phyloP scores from a whole-genome alignment of 1,140 invertebrate species.

The Gyrodactylus bullatarudis region DNA sequence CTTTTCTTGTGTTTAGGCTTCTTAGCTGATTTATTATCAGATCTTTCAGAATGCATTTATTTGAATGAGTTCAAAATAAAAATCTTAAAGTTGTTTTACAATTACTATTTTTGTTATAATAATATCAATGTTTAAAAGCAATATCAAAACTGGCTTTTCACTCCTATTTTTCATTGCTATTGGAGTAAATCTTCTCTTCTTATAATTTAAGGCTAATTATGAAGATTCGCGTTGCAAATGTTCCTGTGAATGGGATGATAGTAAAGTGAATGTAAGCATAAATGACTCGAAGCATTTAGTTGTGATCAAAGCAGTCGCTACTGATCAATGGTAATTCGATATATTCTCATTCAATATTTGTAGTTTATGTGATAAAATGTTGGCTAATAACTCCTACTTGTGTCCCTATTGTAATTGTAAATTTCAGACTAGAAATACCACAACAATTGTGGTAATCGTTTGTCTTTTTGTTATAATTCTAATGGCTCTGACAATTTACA shows the following conservation, averaged over 20 bases:
- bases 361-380: background rate
- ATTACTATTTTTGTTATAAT: too few relatives aligned
- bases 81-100: background rate
- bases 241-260: background rate
- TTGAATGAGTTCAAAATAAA: background rate
- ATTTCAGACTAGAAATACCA: background rate
- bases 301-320: background rate
- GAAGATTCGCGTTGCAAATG: background rate
- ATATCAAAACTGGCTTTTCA: too few relatives aligned
- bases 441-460: background rate
- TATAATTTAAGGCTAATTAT: background rate
- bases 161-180: background rate
- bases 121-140: too few relatives aligned
- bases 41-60: background rate
- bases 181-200: background rate
- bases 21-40: background rate
- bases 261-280: background rate
- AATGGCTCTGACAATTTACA: background rate
- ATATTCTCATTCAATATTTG: background rate
- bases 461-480: background rate
- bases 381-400: background rate
- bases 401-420: background rate
- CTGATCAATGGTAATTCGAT: background rate
- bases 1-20: background rate
- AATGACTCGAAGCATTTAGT: background rate